Percentiles rank a stretch among this genome's conserved stretches.
phyloP scores from a whole-genome alignment of 2,113 vertebrate species.

The Dipodomys spectabilis region DNA sequence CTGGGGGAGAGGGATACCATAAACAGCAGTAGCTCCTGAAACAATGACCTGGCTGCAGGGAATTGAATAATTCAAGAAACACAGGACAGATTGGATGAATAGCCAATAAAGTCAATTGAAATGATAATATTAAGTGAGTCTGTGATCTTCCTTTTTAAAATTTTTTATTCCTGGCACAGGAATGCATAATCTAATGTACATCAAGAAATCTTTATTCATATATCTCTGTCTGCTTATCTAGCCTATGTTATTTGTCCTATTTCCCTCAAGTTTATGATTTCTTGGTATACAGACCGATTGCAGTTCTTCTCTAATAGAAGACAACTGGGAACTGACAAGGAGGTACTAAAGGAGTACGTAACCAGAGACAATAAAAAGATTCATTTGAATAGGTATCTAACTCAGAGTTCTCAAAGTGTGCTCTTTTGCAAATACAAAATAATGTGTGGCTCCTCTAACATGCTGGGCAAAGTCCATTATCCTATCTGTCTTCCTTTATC shows the following conservation, averaged over 20 bases:
- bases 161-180: constrained; percentile 37
- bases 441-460: background rate
- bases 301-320: constrained; percentile 63
- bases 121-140: background rate
- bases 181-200: background rate
- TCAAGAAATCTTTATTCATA: constrained; percentile 53
- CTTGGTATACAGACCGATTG: constrained; percentile 47
- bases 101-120: background rate
- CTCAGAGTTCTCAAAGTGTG: constrained; percentile 32
- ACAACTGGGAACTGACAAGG: constrained; percentile 58
- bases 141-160: background rate
- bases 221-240: background rate
- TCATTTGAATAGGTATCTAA: constrained; percentile 55
- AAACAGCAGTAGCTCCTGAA: background rate
- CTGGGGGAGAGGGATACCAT: background rate
- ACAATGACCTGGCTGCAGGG: background rate
- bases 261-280: constrained; percentile 59
- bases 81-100: background rate
- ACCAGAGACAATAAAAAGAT: constrained; percentile 69
- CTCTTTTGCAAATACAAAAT: constrained; percentile 48
- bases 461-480: background rate
- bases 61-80: background rate
- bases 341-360: constrained; percentile 41
- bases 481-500: constrained; percentile 58
- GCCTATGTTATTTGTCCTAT: constrained; percentile 60